phyloP scores from a whole-genome alignment of 2,113 vertebrate species.

The Gopherus evgoodei region DNA sequence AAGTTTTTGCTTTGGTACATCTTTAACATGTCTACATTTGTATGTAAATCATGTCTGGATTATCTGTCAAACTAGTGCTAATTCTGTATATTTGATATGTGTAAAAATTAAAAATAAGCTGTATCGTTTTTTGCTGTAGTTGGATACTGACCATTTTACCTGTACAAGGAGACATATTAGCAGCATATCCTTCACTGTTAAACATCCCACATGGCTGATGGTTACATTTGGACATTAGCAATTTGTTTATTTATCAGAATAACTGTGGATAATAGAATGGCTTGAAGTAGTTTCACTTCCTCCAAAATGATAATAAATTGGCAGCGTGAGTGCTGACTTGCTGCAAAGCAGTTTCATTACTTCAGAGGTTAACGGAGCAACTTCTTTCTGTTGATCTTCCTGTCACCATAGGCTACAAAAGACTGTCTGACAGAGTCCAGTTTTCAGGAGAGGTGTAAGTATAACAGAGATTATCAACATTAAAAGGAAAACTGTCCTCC shows the following conservation, averaged over 20 bases:
- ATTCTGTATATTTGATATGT: not conserved
- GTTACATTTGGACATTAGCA: constrained; percentile 22
- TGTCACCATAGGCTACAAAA: constrained; percentile 61
- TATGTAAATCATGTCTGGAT: not conserved
- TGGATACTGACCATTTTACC: constrained; percentile 8
- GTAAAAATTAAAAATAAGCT: not conserved
- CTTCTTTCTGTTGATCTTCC: constrained; percentile 69
- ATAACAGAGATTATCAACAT: constrained; percentile 69
- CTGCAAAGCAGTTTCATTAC: constrained; percentile 73
- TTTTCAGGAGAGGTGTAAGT: constrained; percentile 68
- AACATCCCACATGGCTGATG: constrained; percentile 23
- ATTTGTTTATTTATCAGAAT: constrained; percentile 64
- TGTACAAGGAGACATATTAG: not conserved
- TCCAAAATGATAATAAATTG: constrained; percentile 72
- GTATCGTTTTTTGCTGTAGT: not conserved
- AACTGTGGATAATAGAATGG: constrained; percentile 44
- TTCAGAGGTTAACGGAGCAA: constrained; percentile 73
- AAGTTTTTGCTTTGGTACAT: not conserved
- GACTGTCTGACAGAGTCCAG: constrained; percentile 54
- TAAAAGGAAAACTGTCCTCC: constrained; percentile 48
- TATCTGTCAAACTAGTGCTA: not conserved
- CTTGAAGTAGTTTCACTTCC: constrained; percentile 69
- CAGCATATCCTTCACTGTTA: not conserved
- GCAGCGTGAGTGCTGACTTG: constrained; percentile 60
- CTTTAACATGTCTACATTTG: not conserved